Evolutionary conservation across 2,888 invertebrate species (phyloP).

Genomic region (Germaria angustata): DNA sequence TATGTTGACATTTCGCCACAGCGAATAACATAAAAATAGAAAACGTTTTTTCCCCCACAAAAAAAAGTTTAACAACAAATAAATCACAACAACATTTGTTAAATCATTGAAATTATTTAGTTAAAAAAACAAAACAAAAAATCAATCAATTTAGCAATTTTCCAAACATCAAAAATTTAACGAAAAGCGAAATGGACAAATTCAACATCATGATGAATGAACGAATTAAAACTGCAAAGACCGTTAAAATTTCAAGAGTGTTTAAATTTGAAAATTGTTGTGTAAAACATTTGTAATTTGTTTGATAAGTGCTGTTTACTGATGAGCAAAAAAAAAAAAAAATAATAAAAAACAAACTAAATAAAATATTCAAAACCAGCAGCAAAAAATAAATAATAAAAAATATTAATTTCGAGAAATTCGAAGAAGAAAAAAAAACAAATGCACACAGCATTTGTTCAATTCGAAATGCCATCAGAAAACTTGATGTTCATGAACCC

Average conservation of each 20-base stretch:
- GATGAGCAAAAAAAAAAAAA: background rate
- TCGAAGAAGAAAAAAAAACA: background rate
- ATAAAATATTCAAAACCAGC: background rate
- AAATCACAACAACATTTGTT: slow-evolving; percentile 32
- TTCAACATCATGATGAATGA: slow-evolving; percentile 10
- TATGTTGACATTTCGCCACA: slow-evolving; percentile 59
- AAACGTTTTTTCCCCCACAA: background rate
- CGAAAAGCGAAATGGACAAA: background rate
- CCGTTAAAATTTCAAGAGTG: slow-evolving; percentile 22
- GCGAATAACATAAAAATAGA: background rate
- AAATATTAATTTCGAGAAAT: slow-evolving; percentile 26
- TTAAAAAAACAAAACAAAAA: background rate
- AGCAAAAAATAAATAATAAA: background rate
- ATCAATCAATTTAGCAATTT: slow-evolving; percentile 63
- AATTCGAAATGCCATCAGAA: slow-evolving; percentile 46
- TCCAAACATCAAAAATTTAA: slow-evolving; percentile 17
- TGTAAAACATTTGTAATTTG: slow-evolving; percentile 25
- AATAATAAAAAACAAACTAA: background rate
- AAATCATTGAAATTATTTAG: slow-evolving; percentile 48
- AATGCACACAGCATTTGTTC: slow-evolving; percentile 20
- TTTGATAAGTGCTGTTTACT: slow-evolving; percentile 20
- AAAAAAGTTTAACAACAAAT: slow-evolving; percentile 47
- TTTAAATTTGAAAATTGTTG: slow-evolving; percentile 45
- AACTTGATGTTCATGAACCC: slow-evolving; percentile 62
- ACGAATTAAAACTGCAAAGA: slow-evolving; percentile 8